Evolutionary conservation across 2,888 invertebrate genomes (phyloP).

Genomic region (Drosophila fungiperda): DNA sequence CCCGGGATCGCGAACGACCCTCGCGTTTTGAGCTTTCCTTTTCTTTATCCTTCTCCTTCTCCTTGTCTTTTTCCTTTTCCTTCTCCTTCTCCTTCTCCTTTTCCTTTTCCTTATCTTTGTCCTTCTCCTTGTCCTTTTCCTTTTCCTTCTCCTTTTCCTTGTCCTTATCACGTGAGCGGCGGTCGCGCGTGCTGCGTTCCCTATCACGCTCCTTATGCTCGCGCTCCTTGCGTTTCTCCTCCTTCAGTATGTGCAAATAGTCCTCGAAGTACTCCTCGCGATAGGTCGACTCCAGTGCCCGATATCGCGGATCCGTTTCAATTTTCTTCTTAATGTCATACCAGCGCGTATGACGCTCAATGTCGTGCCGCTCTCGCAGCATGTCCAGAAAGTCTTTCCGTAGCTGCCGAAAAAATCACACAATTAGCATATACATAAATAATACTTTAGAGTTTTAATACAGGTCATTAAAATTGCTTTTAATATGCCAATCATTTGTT

Average conservation of each 20-base stretch:
- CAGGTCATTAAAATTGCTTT: background rate
- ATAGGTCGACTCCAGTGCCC: conserved; percentile 94
- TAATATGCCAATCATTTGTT: background rate
- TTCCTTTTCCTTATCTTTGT: conserved; percentile 52
- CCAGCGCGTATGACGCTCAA: conserved; percentile 97
- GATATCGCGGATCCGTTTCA: conserved; percentile 95
- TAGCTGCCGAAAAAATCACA: conserved; percentile 86
- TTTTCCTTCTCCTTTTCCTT: conserved; percentile 58
- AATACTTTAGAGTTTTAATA: background rate
- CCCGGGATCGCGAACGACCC: conserved; percentile 88
- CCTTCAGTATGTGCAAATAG: conserved; percentile 93
- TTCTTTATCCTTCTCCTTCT: conserved; percentile 46
- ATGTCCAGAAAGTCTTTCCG: conserved; percentile 95
- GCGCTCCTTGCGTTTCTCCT: conserved; percentile 88
- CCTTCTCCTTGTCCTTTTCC: conserved; percentile 72
- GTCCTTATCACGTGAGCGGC: conserved; percentile 73
- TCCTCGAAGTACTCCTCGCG: conserved; percentile 98
- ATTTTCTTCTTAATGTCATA: conserved; percentile 97
- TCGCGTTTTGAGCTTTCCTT: conserved; percentile 78
- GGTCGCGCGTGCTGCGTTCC: conserved; percentile 79
- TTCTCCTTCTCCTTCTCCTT: conserved; percentile 41
- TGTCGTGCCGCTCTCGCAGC: conserved; percentile 93
- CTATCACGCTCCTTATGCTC: conserved; percentile 79
- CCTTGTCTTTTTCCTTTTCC: conserved; percentile 50
- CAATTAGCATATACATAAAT: background rate